Base-by-base conservation (phyloP, 1,140 invertebrate genomes). In the Drosophila erecta region DNA sequence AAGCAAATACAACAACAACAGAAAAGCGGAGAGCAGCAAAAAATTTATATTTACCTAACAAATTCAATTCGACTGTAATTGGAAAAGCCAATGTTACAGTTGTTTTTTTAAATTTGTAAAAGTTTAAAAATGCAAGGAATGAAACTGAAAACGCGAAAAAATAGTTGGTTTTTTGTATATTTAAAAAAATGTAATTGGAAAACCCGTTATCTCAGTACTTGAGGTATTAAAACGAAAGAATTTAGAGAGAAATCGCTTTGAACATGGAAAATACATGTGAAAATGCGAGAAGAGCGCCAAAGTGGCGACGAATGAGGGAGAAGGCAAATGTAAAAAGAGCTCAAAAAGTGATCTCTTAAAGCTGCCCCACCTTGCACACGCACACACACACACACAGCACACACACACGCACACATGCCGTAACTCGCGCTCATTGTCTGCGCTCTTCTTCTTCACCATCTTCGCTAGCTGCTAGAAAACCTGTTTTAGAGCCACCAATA, bases 361-460 rank as follows among this genome's bases (percentile, higher is more conserved):
- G 49, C 64, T 71, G 81, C 81, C 83, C 83, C 75, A 83, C 83
- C 83, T 87, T 78, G 64, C 35, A 58, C 53, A 61, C 59, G 44
- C 41, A 58, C 51, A 62, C 38, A 15, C 14, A 64, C 38, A n/a
- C 11, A 64, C 10, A 53, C 33, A 33, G 53, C 33, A 33, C 3
- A 11, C 5, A 8, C 40, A 58, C 38, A 17, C 22, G 59, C 15
- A 56, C 24, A 38, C 5, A 70, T 73, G 33, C 47, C 46, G 64
- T 76, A 87, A 87, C 87, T 70, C 80, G 84, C 83, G 79, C 75
- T 86, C 80, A 87, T 83, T 83, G 75, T 86, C 77, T 87, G 83
- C 80, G 65, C 51, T 67, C 75, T 64, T 49, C 61, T 56, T 59
- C 64, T 71, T 74, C 76, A 30, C 27, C 38, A 56, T 56, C 65